phyloP scores from a whole-genome alignment of 2,888 invertebrate species.

The Pediacus dermestoides region DNA sequence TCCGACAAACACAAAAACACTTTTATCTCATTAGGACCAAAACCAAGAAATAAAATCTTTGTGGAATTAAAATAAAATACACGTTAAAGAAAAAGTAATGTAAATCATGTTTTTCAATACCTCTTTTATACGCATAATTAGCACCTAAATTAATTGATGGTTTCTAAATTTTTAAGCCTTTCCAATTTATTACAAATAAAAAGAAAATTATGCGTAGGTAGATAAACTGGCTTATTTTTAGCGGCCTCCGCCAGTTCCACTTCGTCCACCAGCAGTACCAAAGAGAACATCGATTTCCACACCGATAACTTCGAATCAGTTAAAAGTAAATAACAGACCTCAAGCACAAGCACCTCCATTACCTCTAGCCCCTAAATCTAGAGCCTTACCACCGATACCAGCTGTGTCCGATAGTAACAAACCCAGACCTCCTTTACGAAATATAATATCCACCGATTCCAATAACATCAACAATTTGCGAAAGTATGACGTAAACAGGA shows the following conservation, averaged over 20 bases:
- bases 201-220: too few species aligned
- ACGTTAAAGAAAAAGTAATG: too few species aligned
- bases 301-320: constrained; percentile 41
- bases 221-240: constrained; percentile 13
- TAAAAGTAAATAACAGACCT: constrained; percentile 40
- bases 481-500: constrained; percentile 35
- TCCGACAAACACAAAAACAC: too few species aligned
- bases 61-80: too few species aligned
- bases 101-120: too few species aligned
- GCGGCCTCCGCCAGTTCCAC: constrained; percentile 51
- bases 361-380: constrained; percentile 48
- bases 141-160: too few species aligned
- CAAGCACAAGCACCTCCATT: constrained; percentile 46
- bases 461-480: constrained; percentile 33
- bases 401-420: constrained; percentile 32
- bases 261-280: constrained; percentile 53
- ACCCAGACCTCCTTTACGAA: constrained; percentile 25
- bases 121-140: too few species aligned
- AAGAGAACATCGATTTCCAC: constrained; percentile 47
- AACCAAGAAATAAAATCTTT: too few species aligned
- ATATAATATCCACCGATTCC: constrained; percentile 23
- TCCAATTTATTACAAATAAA: too few species aligned
- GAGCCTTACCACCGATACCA: constrained; percentile 46
- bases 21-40: too few species aligned
- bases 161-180: too few species aligned